These are phyloP conservation scores for rat (Rattus norvegicus) DNA, from an alignment of 2,113 vertebrate species.

Conservation along the genomic window DNA sequence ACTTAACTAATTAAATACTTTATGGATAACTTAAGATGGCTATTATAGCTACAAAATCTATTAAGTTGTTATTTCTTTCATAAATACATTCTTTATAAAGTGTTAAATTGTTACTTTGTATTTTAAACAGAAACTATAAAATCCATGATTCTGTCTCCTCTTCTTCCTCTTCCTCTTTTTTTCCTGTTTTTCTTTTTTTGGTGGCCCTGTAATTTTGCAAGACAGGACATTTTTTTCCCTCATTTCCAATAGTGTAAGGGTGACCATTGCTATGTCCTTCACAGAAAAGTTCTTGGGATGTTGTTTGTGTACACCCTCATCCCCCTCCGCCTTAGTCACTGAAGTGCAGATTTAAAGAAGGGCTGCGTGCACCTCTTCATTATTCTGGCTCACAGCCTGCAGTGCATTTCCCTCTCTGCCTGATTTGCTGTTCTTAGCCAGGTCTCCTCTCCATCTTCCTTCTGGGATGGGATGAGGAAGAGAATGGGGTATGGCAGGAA, in stretches of 20 bases:
- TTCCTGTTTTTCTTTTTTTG: neutral
- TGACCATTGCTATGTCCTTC: neutral
- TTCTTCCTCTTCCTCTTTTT: too few relatives aligned
- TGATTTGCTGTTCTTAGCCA: neutral
- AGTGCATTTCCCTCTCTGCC: neutral
- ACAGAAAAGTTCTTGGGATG: neutral
- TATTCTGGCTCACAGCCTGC: neutral
- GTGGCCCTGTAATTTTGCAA: neutral
- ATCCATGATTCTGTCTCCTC: neutral
- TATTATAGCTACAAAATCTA: neutral
- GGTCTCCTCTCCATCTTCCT: neutral
- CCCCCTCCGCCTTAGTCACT: constrained; percentile 76
- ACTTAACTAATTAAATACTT: constrained; percentile 20
- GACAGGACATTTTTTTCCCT: neutral
- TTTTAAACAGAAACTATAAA: constrained; percentile 35
- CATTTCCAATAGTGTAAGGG: neutral
- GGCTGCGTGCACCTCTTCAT: neutral
- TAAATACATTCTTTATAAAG: constrained; percentile 9
- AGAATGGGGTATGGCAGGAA: neutral
- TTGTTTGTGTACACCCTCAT: constrained; percentile 61
- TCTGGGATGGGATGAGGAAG: neutral
- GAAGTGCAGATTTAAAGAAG: constrained; percentile 64
- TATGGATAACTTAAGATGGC: constrained; percentile 27
- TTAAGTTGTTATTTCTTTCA: constrained; percentile 45
- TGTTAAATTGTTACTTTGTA: constrained; percentile 16